Evolutionary conservation across 2,888 invertebrate species (phyloP).

Genomic region (Odontocolon sp.): DNA sequence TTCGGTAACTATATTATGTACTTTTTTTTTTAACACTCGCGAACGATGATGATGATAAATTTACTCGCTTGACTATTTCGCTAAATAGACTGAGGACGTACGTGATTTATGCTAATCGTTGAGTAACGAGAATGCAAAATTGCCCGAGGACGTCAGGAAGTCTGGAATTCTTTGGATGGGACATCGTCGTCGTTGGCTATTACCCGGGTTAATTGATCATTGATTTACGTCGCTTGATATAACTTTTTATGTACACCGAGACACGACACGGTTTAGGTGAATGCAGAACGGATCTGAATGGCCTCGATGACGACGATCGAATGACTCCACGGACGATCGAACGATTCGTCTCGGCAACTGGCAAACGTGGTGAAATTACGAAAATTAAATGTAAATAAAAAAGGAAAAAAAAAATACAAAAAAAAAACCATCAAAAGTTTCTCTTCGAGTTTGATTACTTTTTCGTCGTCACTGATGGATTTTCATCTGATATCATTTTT

Average conservation of each 20-base stretch:
- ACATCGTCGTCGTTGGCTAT: conserved; percentile 3
- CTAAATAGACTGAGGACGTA: background rate
- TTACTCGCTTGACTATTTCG: background rate
- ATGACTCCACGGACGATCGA: conserved; percentile 2
- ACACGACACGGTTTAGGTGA: no score
- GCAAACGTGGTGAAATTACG: background rate
- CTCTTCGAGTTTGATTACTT: background rate
- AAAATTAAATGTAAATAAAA: background rate
- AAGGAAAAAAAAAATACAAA: no score
- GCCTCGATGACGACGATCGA: conserved; percentile 11
- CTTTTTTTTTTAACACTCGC: no score
- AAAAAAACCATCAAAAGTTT: no score
- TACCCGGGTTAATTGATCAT: conserved; percentile 28
- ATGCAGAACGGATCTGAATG: no score
- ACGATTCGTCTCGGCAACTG: background rate
- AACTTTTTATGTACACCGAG: background rate
- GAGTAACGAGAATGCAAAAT: conserved; percentile 21
- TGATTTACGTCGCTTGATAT: conserved; percentile 18
- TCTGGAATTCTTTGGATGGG: background rate
- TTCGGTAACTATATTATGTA: no score
- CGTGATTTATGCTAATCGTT: conserved; percentile 14
- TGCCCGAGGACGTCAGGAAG: conserved; percentile 10
- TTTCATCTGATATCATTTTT: background rate
- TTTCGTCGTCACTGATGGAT: background rate
- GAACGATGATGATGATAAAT: background rate